Conservation (phyloP, 2,797 vertebrate species). For the Phalloptychus januarius region DNA sequence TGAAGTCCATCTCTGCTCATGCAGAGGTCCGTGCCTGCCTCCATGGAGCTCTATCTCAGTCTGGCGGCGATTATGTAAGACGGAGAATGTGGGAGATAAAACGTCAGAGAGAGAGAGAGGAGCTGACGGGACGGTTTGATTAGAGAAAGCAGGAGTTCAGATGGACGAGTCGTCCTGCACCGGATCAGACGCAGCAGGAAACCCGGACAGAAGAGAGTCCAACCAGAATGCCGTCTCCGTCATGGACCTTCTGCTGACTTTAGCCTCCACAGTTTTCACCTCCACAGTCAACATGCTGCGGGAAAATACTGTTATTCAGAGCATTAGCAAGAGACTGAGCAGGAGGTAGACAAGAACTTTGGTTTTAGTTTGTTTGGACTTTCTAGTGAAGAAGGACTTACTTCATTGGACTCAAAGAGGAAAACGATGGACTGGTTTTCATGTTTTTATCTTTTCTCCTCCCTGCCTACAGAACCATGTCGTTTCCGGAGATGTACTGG, state of each 20-base stretch:
- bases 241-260: constrained; percentile 45
- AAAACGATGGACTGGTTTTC: background rate
- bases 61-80: constrained; percentile 27
- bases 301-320: constrained; percentile 48
- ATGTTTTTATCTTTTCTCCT: background rate
- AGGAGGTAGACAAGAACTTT: constrained; percentile 52
- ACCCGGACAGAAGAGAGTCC: background rate
- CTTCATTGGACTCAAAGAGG: background rate
- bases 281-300: constrained; percentile 57
- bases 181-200: constrained; percentile 16
- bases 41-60: constrained; percentile 26
- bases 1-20: background rate
- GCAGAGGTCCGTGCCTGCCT: background rate
- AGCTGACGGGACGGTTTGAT: constrained; percentile 13
- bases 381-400: background rate
- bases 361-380: too few relatives aligned
- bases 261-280: constrained; percentile 37
- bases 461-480: constrained; percentile 85
- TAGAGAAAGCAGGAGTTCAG: constrained; percentile 9
- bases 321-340: constrained; percentile 50
- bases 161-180: constrained; percentile 1
- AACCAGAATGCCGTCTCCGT: background rate
- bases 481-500: constrained; percentile 86
- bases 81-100: constrained; percentile 26
- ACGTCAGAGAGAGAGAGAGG: constrained; percentile 8